Evolutionary conservation across 2,797 vertebrate species (phyloP).

Genomic region (Cheirogaleus major): DNA sequence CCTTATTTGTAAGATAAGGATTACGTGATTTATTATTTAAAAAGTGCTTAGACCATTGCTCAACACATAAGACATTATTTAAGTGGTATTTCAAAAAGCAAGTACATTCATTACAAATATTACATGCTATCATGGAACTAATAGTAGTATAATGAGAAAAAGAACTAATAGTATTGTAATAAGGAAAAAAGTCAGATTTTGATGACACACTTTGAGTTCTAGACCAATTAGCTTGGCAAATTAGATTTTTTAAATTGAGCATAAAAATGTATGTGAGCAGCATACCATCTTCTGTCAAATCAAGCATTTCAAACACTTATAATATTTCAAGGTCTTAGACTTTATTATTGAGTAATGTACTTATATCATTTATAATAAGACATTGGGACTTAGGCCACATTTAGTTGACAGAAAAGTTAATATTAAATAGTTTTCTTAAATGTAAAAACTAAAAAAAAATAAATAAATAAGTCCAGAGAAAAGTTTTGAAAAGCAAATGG

Average conservation of each 20-base stretch:
- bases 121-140: not conserved
- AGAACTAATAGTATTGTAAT: rapidly evolving
- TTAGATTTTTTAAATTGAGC: not conserved
- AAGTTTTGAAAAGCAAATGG: not conserved
- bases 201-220: not conserved
- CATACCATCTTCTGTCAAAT: not conserved
- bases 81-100: not conserved
- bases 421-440: not conserved
- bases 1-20: not conserved
- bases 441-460: not conserved
- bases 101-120: not conserved
- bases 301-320: not conserved
- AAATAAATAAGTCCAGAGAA: not conserved
- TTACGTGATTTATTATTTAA: not conserved
- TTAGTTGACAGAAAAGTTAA: not conserved
- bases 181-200: not conserved
- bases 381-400: not conserved
- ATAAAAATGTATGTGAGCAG: not conserved
- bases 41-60: not conserved
- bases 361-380: not conserved
- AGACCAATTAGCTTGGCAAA: not conserved
- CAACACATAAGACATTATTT: not conserved
- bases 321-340: not conserved
- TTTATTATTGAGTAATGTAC: not conserved
- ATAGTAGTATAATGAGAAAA: not conserved